A percentile compares a stretch with the other conserved stretches of the same genome.
These are phyloP conservation scores for Oryzias javanicus DNA, from an alignment of 2,113 vertebrate species.

Conservation along the genomic window DNA sequence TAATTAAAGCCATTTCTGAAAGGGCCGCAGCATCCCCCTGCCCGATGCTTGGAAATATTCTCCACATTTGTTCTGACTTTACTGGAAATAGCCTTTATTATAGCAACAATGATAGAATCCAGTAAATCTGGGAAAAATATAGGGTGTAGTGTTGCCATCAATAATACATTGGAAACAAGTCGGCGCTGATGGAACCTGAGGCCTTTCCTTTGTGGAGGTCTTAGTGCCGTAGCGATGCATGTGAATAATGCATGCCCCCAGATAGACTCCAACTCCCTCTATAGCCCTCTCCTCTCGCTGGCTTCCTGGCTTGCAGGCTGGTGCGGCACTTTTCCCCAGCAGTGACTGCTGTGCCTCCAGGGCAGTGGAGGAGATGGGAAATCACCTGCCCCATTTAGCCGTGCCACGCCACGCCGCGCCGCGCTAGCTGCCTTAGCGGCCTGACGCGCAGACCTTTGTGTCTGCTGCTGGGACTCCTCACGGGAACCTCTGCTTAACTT, in stretches of 20 bases:
- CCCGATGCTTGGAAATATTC: constrained; percentile 59
- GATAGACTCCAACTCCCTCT: constrained; percentile 63
- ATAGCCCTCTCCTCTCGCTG: constrained; percentile 57
- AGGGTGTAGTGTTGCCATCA: constrained; percentile 74
- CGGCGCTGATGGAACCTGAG: constrained; percentile 71
- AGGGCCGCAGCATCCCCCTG: constrained; percentile 41
- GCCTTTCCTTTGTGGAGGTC: constrained; percentile 72
- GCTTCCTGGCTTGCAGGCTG: constrained; percentile 55
- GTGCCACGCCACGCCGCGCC: constrained; percentile 28
- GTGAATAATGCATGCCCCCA: constrained; percentile 78
- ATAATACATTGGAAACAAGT: constrained; percentile 78
- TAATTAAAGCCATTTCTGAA: constrained; percentile 46
- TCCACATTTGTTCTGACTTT: constrained; percentile 60
- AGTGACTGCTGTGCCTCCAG: constrained; percentile 70
- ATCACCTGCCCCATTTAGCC: constrained; percentile 79
- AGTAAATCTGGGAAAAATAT: constrained; percentile 76
- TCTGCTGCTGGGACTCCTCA: constrained; percentile 65
- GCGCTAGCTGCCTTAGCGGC: constrained; percentile 66
- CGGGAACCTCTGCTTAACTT: constrained; percentile 73
- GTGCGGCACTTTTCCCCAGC: constrained; percentile 63
- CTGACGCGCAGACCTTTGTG: constrained; percentile 70
- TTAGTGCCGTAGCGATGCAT: constrained; percentile 69
- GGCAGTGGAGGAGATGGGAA: constrained; percentile 76
- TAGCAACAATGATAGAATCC: constrained; percentile 73
- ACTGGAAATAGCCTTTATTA: constrained; percentile 74